Base-by-base conservation (phyloP, 2,888 invertebrate species). In the Metellina segmentata region DNA sequence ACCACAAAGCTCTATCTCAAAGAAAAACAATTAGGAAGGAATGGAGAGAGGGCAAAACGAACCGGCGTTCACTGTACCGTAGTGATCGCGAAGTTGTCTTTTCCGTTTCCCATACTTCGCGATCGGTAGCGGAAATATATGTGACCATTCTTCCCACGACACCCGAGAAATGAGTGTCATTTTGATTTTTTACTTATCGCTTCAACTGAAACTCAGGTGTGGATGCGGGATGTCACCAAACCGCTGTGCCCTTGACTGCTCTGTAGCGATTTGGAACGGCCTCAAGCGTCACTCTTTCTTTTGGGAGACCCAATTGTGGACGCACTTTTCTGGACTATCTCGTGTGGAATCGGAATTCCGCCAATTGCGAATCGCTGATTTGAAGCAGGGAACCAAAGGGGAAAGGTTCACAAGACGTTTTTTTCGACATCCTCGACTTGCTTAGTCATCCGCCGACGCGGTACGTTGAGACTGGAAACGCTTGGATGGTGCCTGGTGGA, bases 21-120 rank as follows among this genome's bases (percentile, higher is more conserved):
- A 34, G 34, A 34, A 34, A 34, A 34, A 34, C 34, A 34, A 34
- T 34, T 34, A 1, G 34, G 34, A 34, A 34, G 34, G 4, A 34
- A 34, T 34, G 34, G 34, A 34, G 34, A 34, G 34, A 34, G 34
- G 34, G 1, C 34, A 34, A 34, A 34, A 34, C 34, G 4, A 34
- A 34, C 34, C 61, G 48, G 81, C 81, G 81, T 53, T 72, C 81
- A 88, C 20, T 69, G 83, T 89, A 89, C 83, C 89, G 83, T 89
- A 85, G 83, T 89, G 83, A 49, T 5, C 16, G n/a, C 19, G 13
- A 77, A 19, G 16, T 48, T 70, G 34, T 81, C 49, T 85, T 89
- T 90, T 85, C 90, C 81, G 72, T 90, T 90, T 90, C 86, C 85
- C 81, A 85, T 85, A 85, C 71, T 72, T 90, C 51, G 81, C 72